These are phyloP conservation scores for Xestia ashworthii DNA, from an alignment of 2,888 invertebrate genomes.

Conservation along the genomic window DNA sequence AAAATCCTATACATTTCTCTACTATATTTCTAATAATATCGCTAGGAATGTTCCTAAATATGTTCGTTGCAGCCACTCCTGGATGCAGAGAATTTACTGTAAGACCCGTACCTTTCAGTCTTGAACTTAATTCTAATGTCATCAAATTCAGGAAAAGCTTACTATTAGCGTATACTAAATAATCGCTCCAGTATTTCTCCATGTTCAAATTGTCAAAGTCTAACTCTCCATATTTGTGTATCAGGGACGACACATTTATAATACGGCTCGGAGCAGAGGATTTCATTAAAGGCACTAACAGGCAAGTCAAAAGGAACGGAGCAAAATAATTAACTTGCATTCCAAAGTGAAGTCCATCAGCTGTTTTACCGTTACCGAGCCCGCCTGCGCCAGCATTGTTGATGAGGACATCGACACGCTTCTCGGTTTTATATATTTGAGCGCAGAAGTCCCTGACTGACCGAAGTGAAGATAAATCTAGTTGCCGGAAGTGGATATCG, in stretches of 20 bases:
- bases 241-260: constrained; percentile 91
- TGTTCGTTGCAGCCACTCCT: constrained; percentile 92
- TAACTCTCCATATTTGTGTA: constrained; percentile 88
- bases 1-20: constrained; percentile 75
- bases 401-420: constrained; percentile 89
- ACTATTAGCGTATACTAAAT: constrained; percentile 86
- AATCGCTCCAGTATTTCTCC: constrained; percentile 89
- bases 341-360: constrained; percentile 92
- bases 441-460: constrained; percentile 91
- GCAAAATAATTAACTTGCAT: constrained; percentile 94
- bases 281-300: constrained; percentile 89
- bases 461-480: constrained; percentile 86
- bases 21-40: constrained; percentile 77
- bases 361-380: constrained; percentile 88
- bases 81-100: constrained; percentile 94
- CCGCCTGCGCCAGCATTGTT: constrained; percentile 91
- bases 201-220: constrained; percentile 87
- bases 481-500: constrained; percentile 79
- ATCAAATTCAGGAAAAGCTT: constrained; percentile 93
- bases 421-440: constrained; percentile 86
- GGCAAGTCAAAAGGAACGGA: constrained; percentile 93
- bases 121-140: constrained; percentile 91
- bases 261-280: constrained; percentile 91
- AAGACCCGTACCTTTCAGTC: constrained; percentile 91
- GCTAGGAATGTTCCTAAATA: constrained; percentile 91